Conservation (phyloP, 2,888 invertebrate species). For the Xestobium rufovillosum region DNA sequence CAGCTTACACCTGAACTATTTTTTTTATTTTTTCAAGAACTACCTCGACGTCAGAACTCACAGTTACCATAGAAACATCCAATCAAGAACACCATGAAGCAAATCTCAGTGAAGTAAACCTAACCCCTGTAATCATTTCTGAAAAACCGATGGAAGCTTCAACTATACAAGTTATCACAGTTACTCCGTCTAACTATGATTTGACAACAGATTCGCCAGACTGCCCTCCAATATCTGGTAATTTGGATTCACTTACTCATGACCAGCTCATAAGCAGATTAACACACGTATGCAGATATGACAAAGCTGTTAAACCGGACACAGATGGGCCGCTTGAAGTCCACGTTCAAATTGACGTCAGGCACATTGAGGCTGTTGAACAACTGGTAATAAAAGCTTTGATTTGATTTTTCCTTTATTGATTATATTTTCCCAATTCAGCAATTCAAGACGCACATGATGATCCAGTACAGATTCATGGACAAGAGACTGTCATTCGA, state of each 20-base stretch:
- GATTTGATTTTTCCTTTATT: not conserved
- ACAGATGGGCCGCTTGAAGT: conserved; percentile 58
- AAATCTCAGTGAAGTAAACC: no score
- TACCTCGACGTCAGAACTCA: no score
- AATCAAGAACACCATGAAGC: no score
- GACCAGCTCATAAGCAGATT: conserved; percentile 61
- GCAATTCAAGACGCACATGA: conserved; percentile 73
- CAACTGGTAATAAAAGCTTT: conserved; percentile 55
- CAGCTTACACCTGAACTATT: no score
- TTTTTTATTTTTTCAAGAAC: no score
- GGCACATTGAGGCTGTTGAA: conserved; percentile 70
- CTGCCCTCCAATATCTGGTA: conserved; percentile 30
- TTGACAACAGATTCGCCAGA: no score
- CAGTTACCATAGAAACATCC: no score
- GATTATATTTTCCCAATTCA: conserved; percentile 36
- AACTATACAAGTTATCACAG: no score
- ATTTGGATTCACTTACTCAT: conserved; percentile 56
- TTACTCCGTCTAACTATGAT: no score
- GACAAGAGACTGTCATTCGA: conserved; percentile 62
- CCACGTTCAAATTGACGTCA: conserved; percentile 65
- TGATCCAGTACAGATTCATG: conserved; percentile 66
- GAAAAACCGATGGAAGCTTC: no score
- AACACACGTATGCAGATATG: conserved; percentile 66
- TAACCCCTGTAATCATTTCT: no score
- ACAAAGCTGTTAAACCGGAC: conserved; percentile 58